Conservation (phyloP, 1,140 invertebrate species). For the Danaus melanippus region DNA sequence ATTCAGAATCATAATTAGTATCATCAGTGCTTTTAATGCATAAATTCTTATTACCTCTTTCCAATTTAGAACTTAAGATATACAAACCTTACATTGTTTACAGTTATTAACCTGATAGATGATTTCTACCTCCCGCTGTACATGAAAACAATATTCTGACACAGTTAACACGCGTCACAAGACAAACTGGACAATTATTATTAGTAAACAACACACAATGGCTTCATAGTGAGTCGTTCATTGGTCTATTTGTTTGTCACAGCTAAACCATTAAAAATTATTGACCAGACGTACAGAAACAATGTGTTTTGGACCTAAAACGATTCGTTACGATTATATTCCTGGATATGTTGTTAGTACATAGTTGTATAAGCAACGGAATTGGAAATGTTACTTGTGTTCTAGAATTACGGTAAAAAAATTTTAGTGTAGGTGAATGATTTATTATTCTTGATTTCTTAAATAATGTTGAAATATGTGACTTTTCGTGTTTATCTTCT, state of each 20-base stretch:
- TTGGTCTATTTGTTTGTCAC: constrained; percentile 40
- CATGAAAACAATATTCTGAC: constrained; percentile 6
- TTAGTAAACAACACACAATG: constrained; percentile 39
- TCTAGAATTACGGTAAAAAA: neutral
- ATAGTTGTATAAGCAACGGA: neutral
- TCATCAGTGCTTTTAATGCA: too few relatives aligned
- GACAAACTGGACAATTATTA: constrained; percentile 44
- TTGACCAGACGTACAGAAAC: constrained; percentile 28
- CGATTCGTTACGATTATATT: constrained; percentile 14
- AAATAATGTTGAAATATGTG: too few relatives aligned
- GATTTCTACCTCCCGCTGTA: too few relatives aligned
- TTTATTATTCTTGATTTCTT: too few relatives aligned
- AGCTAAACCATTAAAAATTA: constrained; percentile 59
- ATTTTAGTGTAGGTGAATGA: too few relatives aligned
- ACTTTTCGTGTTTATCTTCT: too few relatives aligned
- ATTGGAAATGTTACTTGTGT: constrained; percentile 6
- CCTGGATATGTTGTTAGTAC: constrained; percentile 3
- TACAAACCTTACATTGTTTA: too few relatives aligned
- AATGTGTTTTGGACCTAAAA: constrained; percentile 32
- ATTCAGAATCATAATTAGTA: too few relatives aligned
- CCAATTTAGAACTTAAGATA: too few relatives aligned
- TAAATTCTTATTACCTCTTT: too few relatives aligned
- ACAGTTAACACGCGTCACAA: constrained; percentile 41
- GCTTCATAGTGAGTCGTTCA: constrained; percentile 34
- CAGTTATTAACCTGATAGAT: too few relatives aligned